These are phyloP conservation scores for Tachina fera DNA, from an alignment of 2,888 invertebrate species.

Conservation along the genomic window DNA sequence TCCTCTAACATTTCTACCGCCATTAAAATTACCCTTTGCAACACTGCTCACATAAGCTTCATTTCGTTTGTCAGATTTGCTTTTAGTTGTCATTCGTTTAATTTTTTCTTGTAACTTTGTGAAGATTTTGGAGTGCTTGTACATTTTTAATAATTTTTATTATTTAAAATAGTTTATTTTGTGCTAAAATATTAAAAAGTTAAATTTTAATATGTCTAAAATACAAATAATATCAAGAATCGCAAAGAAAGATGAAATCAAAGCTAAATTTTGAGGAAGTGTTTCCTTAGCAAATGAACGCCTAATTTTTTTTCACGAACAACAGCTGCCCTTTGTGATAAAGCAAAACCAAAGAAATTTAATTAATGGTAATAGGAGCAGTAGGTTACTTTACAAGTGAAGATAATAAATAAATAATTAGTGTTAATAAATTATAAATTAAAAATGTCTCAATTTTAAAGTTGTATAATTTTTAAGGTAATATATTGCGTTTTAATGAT, in stretches of 20 bases:
- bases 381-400: constrained; percentile 1
- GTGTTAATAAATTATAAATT: not conserved
- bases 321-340: constrained; percentile 61
- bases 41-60: constrained; percentile 43
- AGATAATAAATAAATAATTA: constrained; percentile 15
- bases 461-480: not conserved
- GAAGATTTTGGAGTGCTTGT: constrained; percentile 32
- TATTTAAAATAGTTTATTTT: constrained; percentile 29
- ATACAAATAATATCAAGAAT: constrained; percentile 8
- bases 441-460: not conserved
- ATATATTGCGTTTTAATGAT: constrained; percentile 21
- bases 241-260: not conserved
- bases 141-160: constrained; percentile 36
- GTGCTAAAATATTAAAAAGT: constrained; percentile 16
- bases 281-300: not conserved
- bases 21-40: not conserved
- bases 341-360: constrained; percentile 14
- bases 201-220: not conserved
- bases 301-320: not conserved
- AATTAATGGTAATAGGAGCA: constrained; percentile 25
- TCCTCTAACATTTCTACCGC: not conserved
- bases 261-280: not conserved
- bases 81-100: constrained; percentile 54
- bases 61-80: constrained; percentile 42
- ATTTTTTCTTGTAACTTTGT: constrained; percentile 24